phyloP scores from a whole-genome alignment of 2,797 vertebrate genomes.

The Luscinia megarhynchos region DNA sequence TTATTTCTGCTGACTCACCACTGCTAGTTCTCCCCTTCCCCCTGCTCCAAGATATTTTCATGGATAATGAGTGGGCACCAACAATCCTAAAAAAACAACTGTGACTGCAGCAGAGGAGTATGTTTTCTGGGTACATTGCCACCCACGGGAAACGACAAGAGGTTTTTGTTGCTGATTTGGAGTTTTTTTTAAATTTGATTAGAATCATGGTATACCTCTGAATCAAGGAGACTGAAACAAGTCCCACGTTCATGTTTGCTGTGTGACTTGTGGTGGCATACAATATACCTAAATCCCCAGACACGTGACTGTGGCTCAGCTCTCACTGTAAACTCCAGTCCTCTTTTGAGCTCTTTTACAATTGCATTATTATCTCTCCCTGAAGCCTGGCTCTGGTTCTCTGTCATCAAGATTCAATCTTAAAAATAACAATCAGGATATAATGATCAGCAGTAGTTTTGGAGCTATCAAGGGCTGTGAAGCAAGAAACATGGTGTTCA shows the following conservation, averaged over 20 bases:
- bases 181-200: background rate
- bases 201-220: background rate
- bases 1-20: constrained; percentile 10
- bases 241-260: background rate
- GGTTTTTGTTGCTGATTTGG: background rate
- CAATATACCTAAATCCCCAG: background rate
- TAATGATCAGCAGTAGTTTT: background rate
- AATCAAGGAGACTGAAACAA: background rate
- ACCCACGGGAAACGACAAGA: background rate
- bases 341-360: background rate
- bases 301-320: background rate
- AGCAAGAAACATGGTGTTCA: background rate
- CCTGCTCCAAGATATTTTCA: constrained; percentile 16
- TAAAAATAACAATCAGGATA: background rate
- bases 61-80: background rate
- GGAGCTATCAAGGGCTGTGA: background rate
- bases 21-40: background rate
- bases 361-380: background rate
- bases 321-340: background rate
- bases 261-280: background rate
- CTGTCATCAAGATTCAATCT: background rate
- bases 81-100: constrained; percentile 17
- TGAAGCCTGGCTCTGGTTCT: background rate
- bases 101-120: background rate
- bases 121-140: constrained; percentile 19